Evolutionary conservation across 2,113 vertebrate genomes (phyloP), one percentile per base, ranked within the genome.

Genomic region (Cyprinodon brontotheroides): DNA sequence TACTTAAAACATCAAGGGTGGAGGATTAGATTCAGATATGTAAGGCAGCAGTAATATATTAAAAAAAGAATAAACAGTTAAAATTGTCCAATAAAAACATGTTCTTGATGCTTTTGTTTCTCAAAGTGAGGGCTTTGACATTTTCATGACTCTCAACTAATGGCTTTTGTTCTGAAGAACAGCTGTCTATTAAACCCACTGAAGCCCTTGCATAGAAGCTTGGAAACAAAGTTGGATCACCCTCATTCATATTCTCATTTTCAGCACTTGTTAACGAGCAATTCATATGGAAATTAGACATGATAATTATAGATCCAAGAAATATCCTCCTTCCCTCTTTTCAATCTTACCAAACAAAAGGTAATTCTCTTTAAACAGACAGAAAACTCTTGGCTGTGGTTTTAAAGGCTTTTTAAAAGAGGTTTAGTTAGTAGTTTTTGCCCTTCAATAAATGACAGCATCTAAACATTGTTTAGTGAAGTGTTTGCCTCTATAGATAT

Each of bases 251-350:
- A 14, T 71, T 89, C 65, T 68, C 64, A 78, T 79, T 80, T 66
- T 57, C n/a, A 61, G 22, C 48, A 59, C 76, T 85, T 72, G 76
- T 89, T 85, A 80, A 70, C 40, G 59, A 64, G 65, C 8, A 13
- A 89, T 82, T 88, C 75, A 84, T 77, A 85, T 89, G 75, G 77
- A 83, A 89, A 86, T 88, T 37, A 84, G 85, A 86, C 85, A 77
- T 36, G 74, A 82, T 83, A 86, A 89, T 86, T 78, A 84, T 66
- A 78, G 4, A 74, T 65, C 4, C 12, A 84, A 80, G 59, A 83
- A 70, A 87, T 81, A 75, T 85, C 70, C 61, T 84, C 78, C 38
- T 68, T 79, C 73, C 83, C 57, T 62, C 66, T 73, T 84, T 84
- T 79, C 40, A 37, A 17, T 83, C 65, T 20, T 47, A 38, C 71